Conservation (phyloP, 2,797 vertebrate genomes). For the Halcyon smyrnensis region DNA sequence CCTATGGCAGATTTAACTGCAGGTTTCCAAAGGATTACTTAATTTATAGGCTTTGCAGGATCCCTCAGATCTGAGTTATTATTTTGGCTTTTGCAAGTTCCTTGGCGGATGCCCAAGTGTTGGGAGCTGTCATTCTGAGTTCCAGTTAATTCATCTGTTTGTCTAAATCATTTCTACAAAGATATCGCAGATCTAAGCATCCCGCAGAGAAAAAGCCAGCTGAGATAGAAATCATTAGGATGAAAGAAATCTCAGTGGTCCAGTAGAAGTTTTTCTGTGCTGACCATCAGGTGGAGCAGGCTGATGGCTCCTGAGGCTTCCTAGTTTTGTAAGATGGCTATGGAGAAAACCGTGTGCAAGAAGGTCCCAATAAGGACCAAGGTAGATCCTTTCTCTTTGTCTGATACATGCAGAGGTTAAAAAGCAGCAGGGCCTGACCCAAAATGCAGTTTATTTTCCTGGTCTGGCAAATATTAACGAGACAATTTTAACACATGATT, state of each 20-base stretch:
- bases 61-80: constrained; percentile 50
- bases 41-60: constrained; percentile 51
- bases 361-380: background rate
- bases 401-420: background rate
- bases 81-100: constrained; percentile 55
- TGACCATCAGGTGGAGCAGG: background rate
- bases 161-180: constrained; percentile 46
- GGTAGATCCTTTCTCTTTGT: background rate
- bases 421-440: background rate
- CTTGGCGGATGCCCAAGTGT: constrained; percentile 21
- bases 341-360: fast-evolving
- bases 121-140: constrained; percentile 34
- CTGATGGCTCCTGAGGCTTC: background rate
- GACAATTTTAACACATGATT: background rate
- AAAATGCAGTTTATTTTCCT: background rate
- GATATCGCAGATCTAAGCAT: background rate
- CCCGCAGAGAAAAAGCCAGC: constrained; percentile 32
- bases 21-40: constrained; percentile 54
- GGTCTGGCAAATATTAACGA: background rate
- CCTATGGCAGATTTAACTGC: constrained; percentile 17
- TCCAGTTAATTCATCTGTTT: constrained; percentile 44
- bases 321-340: background rate
- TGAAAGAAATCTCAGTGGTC: background rate
- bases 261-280: background rate
- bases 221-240: constrained; percentile 29